Base-by-base conservation (phyloP, 2,113 vertebrate genomes). In the Antechinus flavipes region DNA sequence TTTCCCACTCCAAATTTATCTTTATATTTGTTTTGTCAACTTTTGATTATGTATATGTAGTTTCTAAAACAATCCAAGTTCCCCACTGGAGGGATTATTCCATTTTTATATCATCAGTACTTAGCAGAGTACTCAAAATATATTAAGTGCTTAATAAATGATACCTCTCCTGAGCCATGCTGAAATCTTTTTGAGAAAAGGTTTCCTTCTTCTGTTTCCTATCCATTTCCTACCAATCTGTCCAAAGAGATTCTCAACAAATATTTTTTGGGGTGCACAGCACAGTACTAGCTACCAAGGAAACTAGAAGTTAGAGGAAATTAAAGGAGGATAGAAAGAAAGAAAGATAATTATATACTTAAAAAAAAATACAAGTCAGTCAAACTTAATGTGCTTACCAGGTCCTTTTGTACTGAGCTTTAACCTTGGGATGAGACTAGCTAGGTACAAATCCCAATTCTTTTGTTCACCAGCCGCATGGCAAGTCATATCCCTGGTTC, bases 381-480 rank as follows among this genome's bases (percentile, higher is more conserved):
- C 27, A 11, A 76, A 76, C 30, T 19, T 76, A 14, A 19, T 8
- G 23, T 58, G 56, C 25, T 58, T 58, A 27, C 10, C 27, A 61
- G 0, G 10, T 11, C 30, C 9, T 11, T 12, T 8, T 12, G 10
- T 61, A 30, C 27, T 30, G 58, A 61, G 58, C 27, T 27, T 26
- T 61, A 10, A 27, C 25, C 27, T 10, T 30, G 27, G 61, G 30
- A 19, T 35, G 3, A 76, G 30, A 90, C 42, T 46, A 90, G 35
- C 14, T 0, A 23, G 94, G 42, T 2, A 42, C 46, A 16, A 25
- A 12, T 1, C 10, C 27, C 16, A 27, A 90, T n/a, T 24, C 25
- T 90, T 90, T 61, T 91, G 42, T 25, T 53, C 1, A 49, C 89
- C 92, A 96, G 96, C 96, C 96, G 96, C 96, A 97, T 95, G 96